Conservation (phyloP, 2,113 vertebrate species). For the Agapornis roseicollis region DNA sequence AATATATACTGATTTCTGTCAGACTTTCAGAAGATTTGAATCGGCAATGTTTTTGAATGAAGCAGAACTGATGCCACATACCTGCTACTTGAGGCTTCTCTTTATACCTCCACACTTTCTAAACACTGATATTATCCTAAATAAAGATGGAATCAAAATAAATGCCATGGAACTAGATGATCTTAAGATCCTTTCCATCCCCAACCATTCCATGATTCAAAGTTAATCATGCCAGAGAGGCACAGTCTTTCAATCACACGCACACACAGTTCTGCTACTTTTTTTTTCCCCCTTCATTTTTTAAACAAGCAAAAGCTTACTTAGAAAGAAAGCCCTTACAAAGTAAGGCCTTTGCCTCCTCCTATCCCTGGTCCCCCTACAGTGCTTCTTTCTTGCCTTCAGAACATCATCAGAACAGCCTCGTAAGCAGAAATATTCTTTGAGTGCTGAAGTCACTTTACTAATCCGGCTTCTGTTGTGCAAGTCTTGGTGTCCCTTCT, state of each 20-base stretch:
- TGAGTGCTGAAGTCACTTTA: neutral
- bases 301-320: neutral
- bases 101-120: neutral
- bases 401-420: neutral
- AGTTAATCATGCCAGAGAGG: neutral
- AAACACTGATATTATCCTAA: neutral
- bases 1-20: neutral
- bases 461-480: neutral
- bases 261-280: neutral
- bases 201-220: neutral
- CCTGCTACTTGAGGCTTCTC: neutral
- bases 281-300: neutral
- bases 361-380: neutral
- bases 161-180: constrained; percentile 43
- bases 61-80: neutral
- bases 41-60: neutral
- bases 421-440: neutral
- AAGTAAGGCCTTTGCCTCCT: neutral
- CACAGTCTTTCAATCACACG: neutral
- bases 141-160: constrained; percentile 41
- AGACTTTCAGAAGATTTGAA: neutral
- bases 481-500: neutral
- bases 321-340: neutral
- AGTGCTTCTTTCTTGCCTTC: neutral
- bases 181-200: neutral